Percentiles rank a stretch among this genome's conserved stretches.
Evolutionary conservation across 2,797 vertebrate species (phyloP).

Genomic region (Rhabdophis nuchalis): DNA sequence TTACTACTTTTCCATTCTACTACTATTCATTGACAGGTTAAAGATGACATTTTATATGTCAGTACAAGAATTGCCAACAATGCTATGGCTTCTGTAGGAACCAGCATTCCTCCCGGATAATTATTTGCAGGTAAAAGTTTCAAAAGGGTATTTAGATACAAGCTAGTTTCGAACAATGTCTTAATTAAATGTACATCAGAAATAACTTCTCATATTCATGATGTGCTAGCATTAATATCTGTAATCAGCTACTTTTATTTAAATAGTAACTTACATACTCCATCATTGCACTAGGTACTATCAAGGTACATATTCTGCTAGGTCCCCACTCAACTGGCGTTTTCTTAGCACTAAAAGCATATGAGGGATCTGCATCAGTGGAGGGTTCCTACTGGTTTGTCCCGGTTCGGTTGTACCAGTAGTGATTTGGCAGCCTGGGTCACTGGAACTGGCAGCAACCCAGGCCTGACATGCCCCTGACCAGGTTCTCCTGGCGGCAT

Average conservation of each 20-base stretch:
- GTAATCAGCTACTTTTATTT: neutral
- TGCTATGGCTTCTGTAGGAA: neutral
- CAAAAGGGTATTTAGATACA: conserved; percentile 23
- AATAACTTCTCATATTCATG: conserved; percentile 23
- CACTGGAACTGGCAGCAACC: too few relatives aligned
- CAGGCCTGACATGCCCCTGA: too few relatives aligned
- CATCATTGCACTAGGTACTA: neutral
- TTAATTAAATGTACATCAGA: conserved; percentile 33
- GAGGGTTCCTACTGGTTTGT: too few relatives aligned
- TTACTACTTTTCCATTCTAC: neutral
- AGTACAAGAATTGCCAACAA: neutral
- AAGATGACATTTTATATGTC: neutral
- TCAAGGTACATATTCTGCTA: neutral
- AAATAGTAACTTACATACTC: conserved; percentile 23
- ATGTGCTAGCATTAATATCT: rapidly evolving
- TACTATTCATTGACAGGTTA: neutral
- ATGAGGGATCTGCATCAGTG: neutral
- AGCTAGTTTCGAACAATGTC: conserved; percentile 29
- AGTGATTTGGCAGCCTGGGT: too few relatives aligned
- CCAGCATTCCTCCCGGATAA: conserved; percentile 38
- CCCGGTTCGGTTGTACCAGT: too few relatives aligned
- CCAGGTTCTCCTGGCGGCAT: too few relatives aligned
- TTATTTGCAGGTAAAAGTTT: conserved; percentile 27
- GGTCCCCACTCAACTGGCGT: neutral
- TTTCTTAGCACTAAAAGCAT: conserved; percentile 17